phyloP scores from a whole-genome alignment of 2,888 invertebrate genomes.

The Peribatodes rhomboidaria region DNA sequence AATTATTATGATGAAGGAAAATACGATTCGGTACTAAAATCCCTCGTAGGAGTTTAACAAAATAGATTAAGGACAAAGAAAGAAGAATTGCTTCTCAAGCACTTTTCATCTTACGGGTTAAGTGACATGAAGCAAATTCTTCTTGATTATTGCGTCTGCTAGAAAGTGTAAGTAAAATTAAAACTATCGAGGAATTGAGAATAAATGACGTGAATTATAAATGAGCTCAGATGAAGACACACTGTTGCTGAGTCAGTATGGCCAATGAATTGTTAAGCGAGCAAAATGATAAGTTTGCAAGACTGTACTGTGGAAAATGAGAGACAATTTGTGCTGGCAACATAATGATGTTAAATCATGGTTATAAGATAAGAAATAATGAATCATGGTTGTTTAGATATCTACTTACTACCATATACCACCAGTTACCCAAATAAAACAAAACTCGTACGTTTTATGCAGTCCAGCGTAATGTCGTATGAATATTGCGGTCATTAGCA shows the following conservation, averaged over 20 bases:
- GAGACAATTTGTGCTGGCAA: too few species aligned
- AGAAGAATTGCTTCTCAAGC: slow-evolving; percentile 5
- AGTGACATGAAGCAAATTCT: slow-evolving; percentile 11
- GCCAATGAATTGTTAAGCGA: too few species aligned
- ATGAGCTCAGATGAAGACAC: not conserved
- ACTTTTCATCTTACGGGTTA: slow-evolving; percentile 3
- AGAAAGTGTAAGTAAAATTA: not conserved
- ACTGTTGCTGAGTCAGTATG: not conserved
- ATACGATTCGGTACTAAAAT: slow-evolving; percentile 47
- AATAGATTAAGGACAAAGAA: not conserved
- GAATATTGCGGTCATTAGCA: too few species aligned
- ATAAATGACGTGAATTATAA: not conserved
- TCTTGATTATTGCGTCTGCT: not conserved
- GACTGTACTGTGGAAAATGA: too few species aligned
- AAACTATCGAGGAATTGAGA: slow-evolving; percentile 9
- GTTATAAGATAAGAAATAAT: too few species aligned
- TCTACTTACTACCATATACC: too few species aligned
- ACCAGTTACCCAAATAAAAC: too few species aligned
- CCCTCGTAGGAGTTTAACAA: slow-evolving; percentile 62
- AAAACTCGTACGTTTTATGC: too few species aligned
- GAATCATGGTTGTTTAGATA: too few species aligned
- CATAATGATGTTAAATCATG: too few species aligned
- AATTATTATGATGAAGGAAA: slow-evolving; percentile 54
- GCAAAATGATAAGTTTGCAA: too few species aligned
- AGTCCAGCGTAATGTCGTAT: too few species aligned